phyloP scores from a whole-genome alignment of 2,888 invertebrate genomes.

The Labia minor region DNA sequence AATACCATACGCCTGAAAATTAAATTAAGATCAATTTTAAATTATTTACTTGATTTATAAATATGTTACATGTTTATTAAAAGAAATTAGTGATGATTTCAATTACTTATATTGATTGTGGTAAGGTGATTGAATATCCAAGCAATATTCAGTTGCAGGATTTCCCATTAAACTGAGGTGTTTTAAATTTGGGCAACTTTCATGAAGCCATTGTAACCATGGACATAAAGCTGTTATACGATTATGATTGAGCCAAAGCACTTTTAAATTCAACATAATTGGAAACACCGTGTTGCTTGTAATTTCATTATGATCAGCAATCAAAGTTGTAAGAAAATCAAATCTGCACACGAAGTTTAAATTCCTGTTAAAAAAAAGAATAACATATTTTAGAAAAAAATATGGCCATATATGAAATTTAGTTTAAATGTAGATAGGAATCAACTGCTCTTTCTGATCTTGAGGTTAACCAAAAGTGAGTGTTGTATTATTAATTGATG shows the following conservation, averaged over 20 bases:
- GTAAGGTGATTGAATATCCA: conserved; percentile 64
- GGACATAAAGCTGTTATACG: conserved; percentile 51
- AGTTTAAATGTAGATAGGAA: too few relatives aligned
- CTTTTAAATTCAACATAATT: conserved; percentile 55
- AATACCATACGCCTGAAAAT: conserved; percentile 59
- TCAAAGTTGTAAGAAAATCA: conserved; percentile 59
- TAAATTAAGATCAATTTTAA: conserved; percentile 23
- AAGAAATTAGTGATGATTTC: too few relatives aligned
- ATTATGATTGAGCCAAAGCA: conserved; percentile 60
- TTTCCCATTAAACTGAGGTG: conserved; percentile 79
- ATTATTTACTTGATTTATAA: too few relatives aligned
- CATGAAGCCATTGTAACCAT: conserved; percentile 58
- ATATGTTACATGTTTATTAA: too few relatives aligned
- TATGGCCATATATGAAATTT: too few relatives aligned
- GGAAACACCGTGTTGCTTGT: conserved; percentile 60
- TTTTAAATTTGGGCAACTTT: conserved; percentile 59
- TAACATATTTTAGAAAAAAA: too few relatives aligned
- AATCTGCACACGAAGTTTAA: conserved; percentile 62
- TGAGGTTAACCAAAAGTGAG: too few relatives aligned
- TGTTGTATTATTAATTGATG: too few relatives aligned
- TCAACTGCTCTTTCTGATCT: too few relatives aligned
- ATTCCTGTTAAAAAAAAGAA: conserved; percentile 44
- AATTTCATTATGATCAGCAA: conserved; percentile 69
- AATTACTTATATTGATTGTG: conserved; percentile 64
- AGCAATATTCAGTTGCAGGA: conserved; percentile 63